A percentile compares a stretch with the other conserved stretches of the same genome.
These are phyloP conservation scores for Amniataba percoides DNA, from an alignment of 2,797 vertebrate genomes.

Conservation along the genomic window DNA sequence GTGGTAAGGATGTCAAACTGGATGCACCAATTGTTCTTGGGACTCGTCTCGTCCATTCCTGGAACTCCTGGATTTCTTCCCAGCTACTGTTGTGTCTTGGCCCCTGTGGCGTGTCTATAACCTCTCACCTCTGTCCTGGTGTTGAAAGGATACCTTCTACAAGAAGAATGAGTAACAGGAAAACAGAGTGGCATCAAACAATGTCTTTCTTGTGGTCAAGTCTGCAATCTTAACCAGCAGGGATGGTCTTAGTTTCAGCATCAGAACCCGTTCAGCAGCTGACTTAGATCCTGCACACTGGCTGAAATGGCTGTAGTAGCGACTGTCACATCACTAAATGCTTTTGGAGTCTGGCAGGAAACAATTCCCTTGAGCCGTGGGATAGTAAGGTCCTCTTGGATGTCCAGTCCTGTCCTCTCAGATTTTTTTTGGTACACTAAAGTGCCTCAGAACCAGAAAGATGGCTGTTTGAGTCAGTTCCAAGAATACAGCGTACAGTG, in stretches of 20 bases:
- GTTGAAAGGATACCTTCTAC: not conserved
- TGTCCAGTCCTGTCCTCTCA: not conserved
- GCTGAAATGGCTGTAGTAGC: not conserved
- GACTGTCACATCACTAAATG: not conserved
- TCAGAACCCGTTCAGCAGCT: not conserved
- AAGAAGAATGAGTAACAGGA: not conserved
- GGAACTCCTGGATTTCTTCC: not conserved
- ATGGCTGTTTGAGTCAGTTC: conserved; percentile 1
- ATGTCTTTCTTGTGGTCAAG: not conserved
- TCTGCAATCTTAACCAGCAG: not conserved
- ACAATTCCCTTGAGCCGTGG: not conserved
- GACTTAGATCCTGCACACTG: not conserved
- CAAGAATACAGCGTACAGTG: not conserved
- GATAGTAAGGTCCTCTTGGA: not conserved
- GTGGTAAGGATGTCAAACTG: not conserved
- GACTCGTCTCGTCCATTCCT: conserved; percentile 1
- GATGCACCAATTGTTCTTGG: not conserved
- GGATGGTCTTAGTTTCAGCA: not conserved
- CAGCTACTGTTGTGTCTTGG: not conserved
- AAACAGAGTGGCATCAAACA: not conserved
- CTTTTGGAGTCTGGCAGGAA: conserved; percentile 4
- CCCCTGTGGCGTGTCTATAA: not conserved
- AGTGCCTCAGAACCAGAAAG: not conserved
- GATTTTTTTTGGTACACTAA: not conserved
- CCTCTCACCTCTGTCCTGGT: not conserved